These are phyloP conservation scores for Elaphurus davidianus DNA, from an alignment of 2,113 vertebrate genomes.

Conservation along the genomic window DNA sequence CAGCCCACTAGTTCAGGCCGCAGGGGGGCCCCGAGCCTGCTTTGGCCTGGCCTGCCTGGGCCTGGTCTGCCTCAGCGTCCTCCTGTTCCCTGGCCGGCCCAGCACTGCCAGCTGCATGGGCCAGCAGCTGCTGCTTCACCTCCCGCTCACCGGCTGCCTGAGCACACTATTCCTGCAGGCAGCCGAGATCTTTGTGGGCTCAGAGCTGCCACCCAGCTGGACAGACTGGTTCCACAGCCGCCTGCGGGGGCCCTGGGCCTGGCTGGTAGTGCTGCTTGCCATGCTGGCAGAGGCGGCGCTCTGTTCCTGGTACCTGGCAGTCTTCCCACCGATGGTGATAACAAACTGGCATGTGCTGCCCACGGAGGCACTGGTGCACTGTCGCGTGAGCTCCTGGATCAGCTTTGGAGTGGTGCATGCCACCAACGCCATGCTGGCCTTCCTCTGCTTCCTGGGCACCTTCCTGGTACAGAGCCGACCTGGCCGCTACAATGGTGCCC, in stretches of 20 bases:
- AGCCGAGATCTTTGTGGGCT: conserved; percentile 71
- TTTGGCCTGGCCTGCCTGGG: conserved; percentile 79
- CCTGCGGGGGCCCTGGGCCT: conserved; percentile 54
- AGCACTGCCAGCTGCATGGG: conserved; percentile 70
- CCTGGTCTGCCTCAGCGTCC: conserved; percentile 79
- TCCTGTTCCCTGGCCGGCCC: conserved; percentile 86
- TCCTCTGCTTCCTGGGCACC: conserved; percentile 87
- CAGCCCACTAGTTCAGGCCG: conserved; percentile 79
- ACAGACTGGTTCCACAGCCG: neutral
- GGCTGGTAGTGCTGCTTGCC: conserved; percentile 52
- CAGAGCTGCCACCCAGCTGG: conserved; percentile 16
- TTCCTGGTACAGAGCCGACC: conserved; percentile 87
- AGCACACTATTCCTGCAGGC: conserved; percentile 84
- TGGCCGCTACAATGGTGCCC: conserved; percentile 85
- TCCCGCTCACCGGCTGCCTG: conserved; percentile 85
- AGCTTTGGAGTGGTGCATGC: conserved; percentile 82
- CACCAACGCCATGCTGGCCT: conserved; percentile 77
- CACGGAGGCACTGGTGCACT: conserved; percentile 83
- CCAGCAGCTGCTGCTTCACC: conserved; percentile 80
- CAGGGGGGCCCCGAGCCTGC: conserved; percentile 80
- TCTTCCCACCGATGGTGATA: neutral
- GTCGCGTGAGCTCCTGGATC: conserved; percentile 78
- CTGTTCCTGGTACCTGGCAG: conserved; percentile 34
- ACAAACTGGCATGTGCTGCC: conserved; percentile 21
- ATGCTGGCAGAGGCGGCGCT: neutral